Conservation (phyloP, 2,113 vertebrate genomes). For the Lethenteron reissneri region DNA sequence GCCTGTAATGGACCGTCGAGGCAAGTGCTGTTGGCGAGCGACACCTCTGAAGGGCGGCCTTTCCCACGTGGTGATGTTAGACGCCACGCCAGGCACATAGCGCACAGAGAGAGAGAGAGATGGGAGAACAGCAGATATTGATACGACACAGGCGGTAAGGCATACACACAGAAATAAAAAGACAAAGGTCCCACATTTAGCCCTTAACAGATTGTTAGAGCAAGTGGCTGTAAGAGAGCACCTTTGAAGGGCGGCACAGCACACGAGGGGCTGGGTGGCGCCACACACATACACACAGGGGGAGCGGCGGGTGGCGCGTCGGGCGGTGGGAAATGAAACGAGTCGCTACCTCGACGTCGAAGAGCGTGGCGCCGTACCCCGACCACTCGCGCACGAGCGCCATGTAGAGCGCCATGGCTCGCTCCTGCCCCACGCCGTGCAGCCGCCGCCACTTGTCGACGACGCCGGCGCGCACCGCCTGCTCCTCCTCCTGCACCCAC, state of each 20-base stretch:
- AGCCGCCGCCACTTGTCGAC: slow-evolving; percentile 82
- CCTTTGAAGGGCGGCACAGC: neutral
- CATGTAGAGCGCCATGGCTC: slow-evolving; percentile 86
- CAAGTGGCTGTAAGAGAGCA: neutral
- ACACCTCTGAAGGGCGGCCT: neutral
- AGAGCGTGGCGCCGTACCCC: slow-evolving; percentile 78
- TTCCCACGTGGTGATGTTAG: neutral
- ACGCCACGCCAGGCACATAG: neutral
- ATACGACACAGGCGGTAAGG: neutral
- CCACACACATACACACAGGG: too few relatives aligned
- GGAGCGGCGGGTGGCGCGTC: too few relatives aligned
- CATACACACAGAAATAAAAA: neutral
- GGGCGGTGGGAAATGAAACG: neutral
- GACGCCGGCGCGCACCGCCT: slow-evolving; percentile 37
- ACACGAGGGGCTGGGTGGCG: neutral
- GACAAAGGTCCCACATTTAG: neutral
- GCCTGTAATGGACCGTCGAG: neutral
- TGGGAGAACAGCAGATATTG: neutral
- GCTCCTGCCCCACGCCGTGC: slow-evolving; percentile 61
- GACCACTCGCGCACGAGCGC: slow-evolving; percentile 69
- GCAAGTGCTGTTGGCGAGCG: neutral
- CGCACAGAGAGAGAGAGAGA: neutral
- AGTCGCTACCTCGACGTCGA: slow-evolving; percentile 58
- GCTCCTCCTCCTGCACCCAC: slow-evolving; percentile 66
- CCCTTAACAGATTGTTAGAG: neutral